Percentiles rank a stretch among this genome's conserved stretches.
phyloP scores from a whole-genome alignment of 2,797 vertebrate genomes.

The Bryconaethiops microstoma region DNA sequence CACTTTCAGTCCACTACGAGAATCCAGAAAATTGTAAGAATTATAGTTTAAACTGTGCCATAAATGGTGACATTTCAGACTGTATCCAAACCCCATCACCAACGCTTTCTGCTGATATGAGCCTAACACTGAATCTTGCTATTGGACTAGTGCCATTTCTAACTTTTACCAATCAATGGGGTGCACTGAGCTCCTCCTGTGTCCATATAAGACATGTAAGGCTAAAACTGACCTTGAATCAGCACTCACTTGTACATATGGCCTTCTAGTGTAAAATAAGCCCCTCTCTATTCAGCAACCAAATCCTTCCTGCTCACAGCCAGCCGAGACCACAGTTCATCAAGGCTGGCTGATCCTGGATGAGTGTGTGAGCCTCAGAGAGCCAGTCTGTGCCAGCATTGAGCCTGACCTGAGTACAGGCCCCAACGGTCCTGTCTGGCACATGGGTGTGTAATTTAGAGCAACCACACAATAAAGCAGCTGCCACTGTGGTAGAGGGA shows the following conservation, averaged over 20 bases:
- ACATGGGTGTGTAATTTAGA: conserved; percentile 35
- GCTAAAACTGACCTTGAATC: background rate
- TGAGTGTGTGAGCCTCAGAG: conserved; percentile 18
- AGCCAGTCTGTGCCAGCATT: background rate
- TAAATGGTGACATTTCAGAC: no score
- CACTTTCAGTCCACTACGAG: no score
- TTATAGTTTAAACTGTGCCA: no score
- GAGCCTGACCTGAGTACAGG: conserved; percentile 23
- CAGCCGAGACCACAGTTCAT: background rate
- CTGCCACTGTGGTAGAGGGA: conserved; percentile 6
- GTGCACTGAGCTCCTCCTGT: background rate
- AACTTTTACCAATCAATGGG: background rate
- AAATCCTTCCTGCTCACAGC: background rate
- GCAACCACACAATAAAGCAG: conserved; percentile 26
- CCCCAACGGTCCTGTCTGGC: conserved; percentile 23
- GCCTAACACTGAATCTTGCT: background rate
- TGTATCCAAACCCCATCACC: no score
- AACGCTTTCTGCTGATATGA: background rate
- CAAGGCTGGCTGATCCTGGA: conserved; percentile 18
- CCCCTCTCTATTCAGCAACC: background rate
- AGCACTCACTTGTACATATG: background rate
- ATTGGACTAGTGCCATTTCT: background rate
- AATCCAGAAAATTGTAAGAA: background rate
- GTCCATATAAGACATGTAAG: background rate
- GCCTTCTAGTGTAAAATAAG: background rate